Percentiles rank a stretch among this genome's conserved stretches.
Conservation (phyloP, 2,888 invertebrate species). For the Polydrusus cervinus region DNA sequence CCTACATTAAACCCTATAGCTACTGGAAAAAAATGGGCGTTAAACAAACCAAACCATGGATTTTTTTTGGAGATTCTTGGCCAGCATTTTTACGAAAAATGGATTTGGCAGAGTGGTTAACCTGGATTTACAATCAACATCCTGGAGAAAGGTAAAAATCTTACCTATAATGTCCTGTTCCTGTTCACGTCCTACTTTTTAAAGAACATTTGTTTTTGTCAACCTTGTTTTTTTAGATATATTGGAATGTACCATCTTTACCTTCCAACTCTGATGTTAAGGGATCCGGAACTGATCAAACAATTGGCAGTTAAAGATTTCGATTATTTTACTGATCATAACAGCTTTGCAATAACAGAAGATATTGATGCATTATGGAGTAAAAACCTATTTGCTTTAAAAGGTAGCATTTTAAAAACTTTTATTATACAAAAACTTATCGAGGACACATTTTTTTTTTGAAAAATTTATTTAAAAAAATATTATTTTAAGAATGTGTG, state of each 20-base stretch:
- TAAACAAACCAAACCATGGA: constrained; percentile 55
- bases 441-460: too few species aligned
- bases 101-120: constrained; percentile 48
- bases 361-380: constrained; percentile 72
- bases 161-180: too few species aligned
- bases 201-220: too few species aligned
- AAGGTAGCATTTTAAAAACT: too few species aligned
- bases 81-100: constrained; percentile 45
- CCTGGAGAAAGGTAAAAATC: background rate
- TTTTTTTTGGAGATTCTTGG: constrained; percentile 57
- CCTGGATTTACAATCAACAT: background rate
- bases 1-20: constrained; percentile 47
- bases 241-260: constrained; percentile 60
- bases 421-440: too few species aligned
- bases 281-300: constrained; percentile 76
- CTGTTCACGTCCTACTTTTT: too few species aligned
- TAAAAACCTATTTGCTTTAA: constrained; percentile 65
- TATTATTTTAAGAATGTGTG: too few species aligned
- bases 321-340: constrained; percentile 74
- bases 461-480: too few species aligned
- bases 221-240: constrained; percentile 56
- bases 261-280: constrained; percentile 71
- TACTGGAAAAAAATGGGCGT: constrained; percentile 60
- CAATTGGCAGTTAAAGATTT: constrained; percentile 75
- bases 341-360: constrained; percentile 58